These are phyloP conservation scores for Squalus acanthias DNA, from an alignment of 2,797 vertebrate genomes.

Conservation along the genomic window DNA sequence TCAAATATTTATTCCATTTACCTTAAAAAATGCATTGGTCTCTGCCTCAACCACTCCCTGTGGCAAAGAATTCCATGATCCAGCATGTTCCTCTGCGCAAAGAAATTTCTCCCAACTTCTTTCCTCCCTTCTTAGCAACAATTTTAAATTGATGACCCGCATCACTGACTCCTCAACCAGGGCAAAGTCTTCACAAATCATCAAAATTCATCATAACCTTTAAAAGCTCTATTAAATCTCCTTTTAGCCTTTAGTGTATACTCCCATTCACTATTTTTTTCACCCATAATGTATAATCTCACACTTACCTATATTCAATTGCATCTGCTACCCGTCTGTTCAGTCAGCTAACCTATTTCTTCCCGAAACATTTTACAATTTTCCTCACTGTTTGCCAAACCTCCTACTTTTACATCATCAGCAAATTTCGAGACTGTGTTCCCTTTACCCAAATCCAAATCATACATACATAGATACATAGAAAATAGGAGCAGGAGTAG, in stretches of 20 bases:
- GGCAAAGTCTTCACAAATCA: background rate
- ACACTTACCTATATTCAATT: background rate
- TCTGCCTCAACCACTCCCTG: background rate
- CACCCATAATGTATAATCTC: background rate
- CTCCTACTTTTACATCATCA: background rate
- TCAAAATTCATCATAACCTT: background rate
- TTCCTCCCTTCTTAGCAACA: background rate
- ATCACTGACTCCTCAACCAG: background rate
- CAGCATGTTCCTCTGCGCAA: background rate
- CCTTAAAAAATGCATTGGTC: background rate
- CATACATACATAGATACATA: too few relatives aligned
- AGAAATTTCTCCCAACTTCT: background rate
- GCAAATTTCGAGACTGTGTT: background rate
- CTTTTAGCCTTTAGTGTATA: background rate
- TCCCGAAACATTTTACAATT: background rate
- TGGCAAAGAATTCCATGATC: background rate
- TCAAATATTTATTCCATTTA: background rate
- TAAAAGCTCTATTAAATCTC: background rate
- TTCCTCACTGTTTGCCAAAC: background rate
- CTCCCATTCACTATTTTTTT: background rate
- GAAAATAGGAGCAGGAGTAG: too few relatives aligned
- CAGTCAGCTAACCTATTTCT: background rate
- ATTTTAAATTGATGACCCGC: background rate
- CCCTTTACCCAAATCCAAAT: background rate
- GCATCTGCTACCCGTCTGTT: background rate